These are phyloP conservation scores for Oscheius sp. DNA, from an alignment of 2,888 invertebrate genomes.

Conservation along the genomic window DNA sequence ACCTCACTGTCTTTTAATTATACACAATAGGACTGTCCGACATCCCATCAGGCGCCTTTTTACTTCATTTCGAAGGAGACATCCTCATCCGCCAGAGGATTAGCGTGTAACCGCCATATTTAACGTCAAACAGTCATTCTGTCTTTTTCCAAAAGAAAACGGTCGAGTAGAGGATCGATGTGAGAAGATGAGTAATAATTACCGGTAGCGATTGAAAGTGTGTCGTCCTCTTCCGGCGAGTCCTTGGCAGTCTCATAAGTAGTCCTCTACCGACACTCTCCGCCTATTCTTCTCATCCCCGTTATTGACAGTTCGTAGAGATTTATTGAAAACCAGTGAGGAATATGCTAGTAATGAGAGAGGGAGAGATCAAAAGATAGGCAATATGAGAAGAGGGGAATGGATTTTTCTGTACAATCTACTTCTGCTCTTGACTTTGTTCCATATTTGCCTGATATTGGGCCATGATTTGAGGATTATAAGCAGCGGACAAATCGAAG, in stretches of 20 bases:
- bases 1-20: slow-evolving; percentile 22
- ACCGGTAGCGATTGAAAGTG: slow-evolving; percentile 2
- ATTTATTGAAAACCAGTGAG: too few relatives aligned
- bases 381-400: not conserved
- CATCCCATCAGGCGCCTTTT: slow-evolving; percentile 26
- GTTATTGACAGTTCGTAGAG: too few relatives aligned
- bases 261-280: slow-evolving; percentile 1
- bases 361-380: not conserved
- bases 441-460: slow-evolving; percentile 51
- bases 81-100: not conserved
- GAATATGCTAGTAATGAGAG: too few relatives aligned
- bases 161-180: not conserved
- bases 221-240: slow-evolving; percentile 16
- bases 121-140: not conserved
- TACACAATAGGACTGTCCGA: slow-evolving; percentile 13
- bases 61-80: not conserved
- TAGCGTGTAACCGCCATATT: not conserved
- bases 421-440: slow-evolving; percentile 30
- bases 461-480: slow-evolving; percentile 56
- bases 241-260: slow-evolving; percentile 20
- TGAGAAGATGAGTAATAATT: not conserved
- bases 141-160: not conserved
- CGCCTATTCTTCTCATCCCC: slow-evolving; percentile 9
- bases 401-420: not conserved
- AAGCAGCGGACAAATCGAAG: slow-evolving; percentile 54